A percentile compares a stretch with the other conserved stretches of the same genome.
These are phyloP conservation scores for Sinopyrophorus schimmeli DNA, from an alignment of 2,888 invertebrate species.

Conservation along the genomic window DNA sequence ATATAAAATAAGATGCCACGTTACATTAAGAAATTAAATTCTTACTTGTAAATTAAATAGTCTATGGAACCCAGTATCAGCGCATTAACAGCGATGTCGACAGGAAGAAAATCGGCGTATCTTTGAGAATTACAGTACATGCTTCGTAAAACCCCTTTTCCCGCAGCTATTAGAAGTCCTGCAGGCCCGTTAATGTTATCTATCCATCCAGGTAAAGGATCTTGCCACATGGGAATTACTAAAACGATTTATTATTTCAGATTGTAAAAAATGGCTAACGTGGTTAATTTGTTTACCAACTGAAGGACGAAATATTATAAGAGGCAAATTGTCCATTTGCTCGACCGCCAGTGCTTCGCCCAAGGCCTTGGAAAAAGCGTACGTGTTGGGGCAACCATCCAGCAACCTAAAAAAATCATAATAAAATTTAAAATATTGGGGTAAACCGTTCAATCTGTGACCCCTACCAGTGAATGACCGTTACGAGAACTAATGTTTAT, in stretches of 20 bases:
- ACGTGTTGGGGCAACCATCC: slow-evolving; percentile 85
- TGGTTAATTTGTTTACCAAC: slow-evolving; percentile 62
- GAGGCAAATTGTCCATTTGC: slow-evolving; percentile 75
- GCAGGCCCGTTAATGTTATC: slow-evolving; percentile 94
- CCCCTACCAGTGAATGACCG: no score
- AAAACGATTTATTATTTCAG: slow-evolving; percentile 45
- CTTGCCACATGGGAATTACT: slow-evolving; percentile 86
- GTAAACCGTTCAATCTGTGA: no score
- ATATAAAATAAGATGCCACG: no score
- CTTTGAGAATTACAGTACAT: slow-evolving; percentile 82
- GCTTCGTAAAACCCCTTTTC: slow-evolving; percentile 86
- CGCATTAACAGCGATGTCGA: slow-evolving; percentile 80
- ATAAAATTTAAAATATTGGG: no score
- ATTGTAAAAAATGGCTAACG: no score
- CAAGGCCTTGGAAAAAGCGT: slow-evolving; percentile 91
- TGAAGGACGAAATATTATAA: slow-evolving; percentile 82
- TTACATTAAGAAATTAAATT: slow-evolving; percentile 15
- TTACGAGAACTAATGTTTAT: no score
- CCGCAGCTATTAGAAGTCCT: slow-evolving; percentile 79
- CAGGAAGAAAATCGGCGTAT: slow-evolving; percentile 80
- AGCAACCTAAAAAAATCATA: slow-evolving; percentile 63
- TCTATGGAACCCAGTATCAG: slow-evolving; percentile 52
- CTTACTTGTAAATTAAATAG: slow-evolving; percentile 61
- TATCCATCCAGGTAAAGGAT: slow-evolving; percentile 87
- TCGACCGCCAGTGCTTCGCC: slow-evolving; percentile 84